phyloP scores from a whole-genome alignment of 1,140 invertebrate species.

The Nephila pilipes region DNA sequence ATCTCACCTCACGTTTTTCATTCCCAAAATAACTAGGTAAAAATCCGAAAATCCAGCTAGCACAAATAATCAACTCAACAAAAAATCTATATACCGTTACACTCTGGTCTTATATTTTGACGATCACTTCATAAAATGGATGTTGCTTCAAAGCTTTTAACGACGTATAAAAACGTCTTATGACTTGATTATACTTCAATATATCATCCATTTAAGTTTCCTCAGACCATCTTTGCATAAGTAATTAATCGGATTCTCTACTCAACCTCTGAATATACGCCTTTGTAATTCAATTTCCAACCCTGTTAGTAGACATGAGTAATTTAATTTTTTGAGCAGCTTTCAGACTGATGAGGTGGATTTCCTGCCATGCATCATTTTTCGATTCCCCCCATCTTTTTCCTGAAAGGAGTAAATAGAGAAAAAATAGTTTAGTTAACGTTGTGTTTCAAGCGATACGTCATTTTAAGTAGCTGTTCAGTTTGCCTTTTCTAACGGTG shows the following conservation, averaged over 20 bases:
- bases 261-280: background rate
- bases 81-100: background rate
- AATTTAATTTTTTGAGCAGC: constrained; percentile 34
- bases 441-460: background rate
- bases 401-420: background rate
- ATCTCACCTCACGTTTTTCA: no score
- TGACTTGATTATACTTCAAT: constrained; percentile 4
- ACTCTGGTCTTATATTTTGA: background rate
- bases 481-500: background rate
- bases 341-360: constrained; percentile 6
- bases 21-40: background rate
- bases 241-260: constrained; percentile 39
- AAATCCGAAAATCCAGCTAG: background rate
- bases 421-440: background rate
- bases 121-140: background rate
- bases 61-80: background rate
- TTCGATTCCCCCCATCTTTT: background rate
- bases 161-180: constrained; percentile 4
- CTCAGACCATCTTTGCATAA: constrained; percentile 7
- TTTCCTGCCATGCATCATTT: background rate
- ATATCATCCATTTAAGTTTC: constrained; percentile 5
- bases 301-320: constrained; percentile 27
- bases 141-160: constrained; percentile 27
- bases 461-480: constrained; percentile 15
- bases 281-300: background rate